These are phyloP conservation scores for Watsonalla cultraria DNA, from an alignment of 2,888 invertebrate genomes.

Conservation along the genomic window DNA sequence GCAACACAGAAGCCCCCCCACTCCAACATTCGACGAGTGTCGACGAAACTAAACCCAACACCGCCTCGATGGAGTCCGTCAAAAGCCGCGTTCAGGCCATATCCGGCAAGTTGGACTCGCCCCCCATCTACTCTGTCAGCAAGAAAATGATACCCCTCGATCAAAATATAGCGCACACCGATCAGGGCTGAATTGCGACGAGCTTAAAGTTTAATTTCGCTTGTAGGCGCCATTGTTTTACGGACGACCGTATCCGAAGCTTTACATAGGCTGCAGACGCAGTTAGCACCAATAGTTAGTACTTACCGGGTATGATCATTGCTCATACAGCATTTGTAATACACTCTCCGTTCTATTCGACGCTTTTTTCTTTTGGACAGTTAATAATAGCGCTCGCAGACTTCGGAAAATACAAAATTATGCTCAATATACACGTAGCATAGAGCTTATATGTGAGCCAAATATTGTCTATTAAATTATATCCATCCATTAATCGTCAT, in stretches of 20 bases:
- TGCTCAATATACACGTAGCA: slow-evolving; percentile 51
- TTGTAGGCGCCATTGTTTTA: slow-evolving; percentile 49
- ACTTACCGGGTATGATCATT: slow-evolving; percentile 6
- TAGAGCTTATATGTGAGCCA: slow-evolving; percentile 35
- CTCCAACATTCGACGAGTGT: slow-evolving; percentile 46
- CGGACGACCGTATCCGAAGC: slow-evolving; percentile 34
- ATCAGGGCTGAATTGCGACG: slow-evolving; percentile 51
- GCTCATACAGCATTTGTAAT: slow-evolving; percentile 15
- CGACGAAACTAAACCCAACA: slow-evolving; percentile 61
- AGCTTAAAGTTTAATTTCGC: slow-evolving; percentile 31
- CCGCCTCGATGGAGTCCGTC: slow-evolving; percentile 63
- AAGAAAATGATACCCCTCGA: slow-evolving; percentile 65
- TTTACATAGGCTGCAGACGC: slow-evolving; percentile 39
- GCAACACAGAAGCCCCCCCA: slow-evolving; percentile 54
- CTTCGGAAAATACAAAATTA: slow-evolving; percentile 53
- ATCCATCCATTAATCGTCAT: slow-evolving; percentile 29
- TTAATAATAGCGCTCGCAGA: slow-evolving; percentile 37
- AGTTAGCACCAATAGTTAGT: slow-evolving; percentile 22
- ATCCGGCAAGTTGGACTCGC: slow-evolving; percentile 57
- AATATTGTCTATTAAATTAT: slow-evolving; percentile 27
- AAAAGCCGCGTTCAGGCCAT: slow-evolving; percentile 66
- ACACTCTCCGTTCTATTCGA: slow-evolving; percentile 6
- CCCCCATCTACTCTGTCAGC: slow-evolving; percentile 67
- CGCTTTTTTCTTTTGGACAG: slow-evolving; percentile 38
- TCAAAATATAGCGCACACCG: slow-evolving; percentile 46